phyloP scores from a whole-genome alignment of 1,140 invertebrate species.

The Luehdorfia chinensis region DNA sequence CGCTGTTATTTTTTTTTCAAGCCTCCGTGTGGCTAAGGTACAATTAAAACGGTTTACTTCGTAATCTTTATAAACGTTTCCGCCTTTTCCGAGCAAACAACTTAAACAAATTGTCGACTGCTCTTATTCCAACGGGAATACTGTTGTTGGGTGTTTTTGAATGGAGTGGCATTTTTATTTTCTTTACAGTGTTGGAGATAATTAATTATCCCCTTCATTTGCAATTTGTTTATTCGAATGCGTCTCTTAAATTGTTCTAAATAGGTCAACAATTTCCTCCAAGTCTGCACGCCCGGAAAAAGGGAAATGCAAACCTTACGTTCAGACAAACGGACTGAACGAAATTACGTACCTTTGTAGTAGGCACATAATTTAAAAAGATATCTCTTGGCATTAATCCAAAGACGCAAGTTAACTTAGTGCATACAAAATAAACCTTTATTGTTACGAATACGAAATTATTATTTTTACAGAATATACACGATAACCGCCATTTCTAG shows the following conservation, averaged over 20 bases:
- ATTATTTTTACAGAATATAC: background rate
- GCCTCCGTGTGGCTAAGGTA: background rate
- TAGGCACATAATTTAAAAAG: conserved; percentile 11
- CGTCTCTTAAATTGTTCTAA: conserved; percentile 11
- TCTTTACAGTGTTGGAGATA: conserved; percentile 26
- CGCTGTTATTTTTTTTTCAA: conserved; percentile 2
- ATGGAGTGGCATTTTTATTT: conserved; percentile 9
- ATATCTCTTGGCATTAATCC: conserved; percentile 13
- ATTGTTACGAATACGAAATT: background rate
- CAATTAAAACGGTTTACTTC: conserved; percentile 14
- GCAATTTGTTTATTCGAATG: conserved; percentile 26
- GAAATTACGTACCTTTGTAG: conserved; percentile 10
- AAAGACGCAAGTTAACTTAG: conserved; percentile 12
- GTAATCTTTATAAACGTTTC: conserved; percentile 27
- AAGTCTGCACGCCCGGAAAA: conserved; percentile 6
- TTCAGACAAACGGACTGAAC: conserved; percentile 5
- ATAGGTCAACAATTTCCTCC: conserved; percentile 5
- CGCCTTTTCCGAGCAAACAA: conserved; percentile 22
- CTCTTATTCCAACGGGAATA: conserved; percentile 2
- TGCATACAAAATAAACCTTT: conserved; percentile 4
- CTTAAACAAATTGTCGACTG: conserved; percentile 18
- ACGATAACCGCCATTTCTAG: no score
- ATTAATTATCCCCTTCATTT: conserved; percentile 46
- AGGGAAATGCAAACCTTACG: background rate
- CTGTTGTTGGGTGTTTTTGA: conserved; percentile 10